Conservation (phyloP, 2,113 vertebrate species). For the Onychostruthus taczanowskii region DNA sequence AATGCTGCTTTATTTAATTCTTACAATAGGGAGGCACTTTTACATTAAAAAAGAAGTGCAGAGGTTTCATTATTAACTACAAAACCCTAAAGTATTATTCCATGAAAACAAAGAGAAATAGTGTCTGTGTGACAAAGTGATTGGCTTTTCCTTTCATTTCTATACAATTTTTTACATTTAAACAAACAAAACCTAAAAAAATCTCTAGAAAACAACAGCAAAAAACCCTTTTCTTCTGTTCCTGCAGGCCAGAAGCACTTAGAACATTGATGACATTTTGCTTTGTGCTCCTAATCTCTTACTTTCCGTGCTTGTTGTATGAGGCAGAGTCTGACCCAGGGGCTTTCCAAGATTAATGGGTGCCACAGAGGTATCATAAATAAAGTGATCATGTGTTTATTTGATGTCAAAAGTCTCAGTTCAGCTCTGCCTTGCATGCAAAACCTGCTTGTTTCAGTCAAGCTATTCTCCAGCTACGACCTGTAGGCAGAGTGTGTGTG, state of each 20-base stretch:
- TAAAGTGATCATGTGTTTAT: neutral
- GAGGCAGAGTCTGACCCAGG: neutral
- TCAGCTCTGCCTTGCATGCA: neutral
- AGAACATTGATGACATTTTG: neutral
- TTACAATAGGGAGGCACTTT: conserved; percentile 47
- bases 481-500: neutral
- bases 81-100: neutral
- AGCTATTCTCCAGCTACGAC: neutral
- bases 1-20: conserved; percentile 35
- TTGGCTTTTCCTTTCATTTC: neutral
- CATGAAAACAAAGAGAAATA: neutral
- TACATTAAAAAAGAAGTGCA: conserved; percentile 22
- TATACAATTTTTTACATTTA: neutral
- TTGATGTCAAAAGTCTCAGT: neutral
- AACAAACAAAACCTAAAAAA: neutral
- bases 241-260: neutral
- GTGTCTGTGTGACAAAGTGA: neutral
- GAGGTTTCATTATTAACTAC: neutral
- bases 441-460: neutral
- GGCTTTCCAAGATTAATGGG: neutral
- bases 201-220: neutral
- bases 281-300: neutral
- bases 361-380: neutral
- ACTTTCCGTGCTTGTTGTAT: neutral
- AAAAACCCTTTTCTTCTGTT: neutral